Percentiles rank a stretch among this genome's conserved stretches.
phyloP scores from a whole-genome alignment of 2,797 vertebrate species.

The Mormyrus proboscirostris region DNA sequence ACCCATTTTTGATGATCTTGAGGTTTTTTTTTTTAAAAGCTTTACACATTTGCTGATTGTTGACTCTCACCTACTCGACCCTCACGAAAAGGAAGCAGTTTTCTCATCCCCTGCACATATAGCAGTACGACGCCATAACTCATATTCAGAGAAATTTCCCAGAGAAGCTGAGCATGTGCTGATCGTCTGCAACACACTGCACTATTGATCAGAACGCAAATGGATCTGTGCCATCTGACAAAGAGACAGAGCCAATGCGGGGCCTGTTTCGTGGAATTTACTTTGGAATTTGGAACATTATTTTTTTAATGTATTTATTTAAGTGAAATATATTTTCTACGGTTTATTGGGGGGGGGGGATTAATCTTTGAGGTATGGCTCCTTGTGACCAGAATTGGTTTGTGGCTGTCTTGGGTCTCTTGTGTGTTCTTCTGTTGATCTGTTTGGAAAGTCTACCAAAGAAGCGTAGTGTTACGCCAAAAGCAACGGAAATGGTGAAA shows the following conservation, averaged over 20 bases:
- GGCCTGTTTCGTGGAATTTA: neutral
- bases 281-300: neutral
- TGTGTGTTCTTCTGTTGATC: neutral
- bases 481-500: neutral
- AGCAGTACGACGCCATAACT: neutral
- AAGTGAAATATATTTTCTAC: neutral
- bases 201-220: neutral
- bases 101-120: neutral
- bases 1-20: neutral
- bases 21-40: neutral
- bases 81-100: neutral
- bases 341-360: neutral
- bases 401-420: neutral
- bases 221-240: neutral
- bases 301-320: slow-evolving; percentile 14
- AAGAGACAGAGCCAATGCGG: neutral
- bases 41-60: neutral
- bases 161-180: neutral
- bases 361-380: neutral
- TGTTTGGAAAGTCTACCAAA: neutral
- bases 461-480: neutral
- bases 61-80: neutral
- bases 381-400: neutral
- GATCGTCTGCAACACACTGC: neutral
- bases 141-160: neutral